Percentiles rank a stretch among this genome's conserved stretches.
Conservation (phyloP, 2,797 vertebrate species). For the Lindbergichthys nudifrons region DNA sequence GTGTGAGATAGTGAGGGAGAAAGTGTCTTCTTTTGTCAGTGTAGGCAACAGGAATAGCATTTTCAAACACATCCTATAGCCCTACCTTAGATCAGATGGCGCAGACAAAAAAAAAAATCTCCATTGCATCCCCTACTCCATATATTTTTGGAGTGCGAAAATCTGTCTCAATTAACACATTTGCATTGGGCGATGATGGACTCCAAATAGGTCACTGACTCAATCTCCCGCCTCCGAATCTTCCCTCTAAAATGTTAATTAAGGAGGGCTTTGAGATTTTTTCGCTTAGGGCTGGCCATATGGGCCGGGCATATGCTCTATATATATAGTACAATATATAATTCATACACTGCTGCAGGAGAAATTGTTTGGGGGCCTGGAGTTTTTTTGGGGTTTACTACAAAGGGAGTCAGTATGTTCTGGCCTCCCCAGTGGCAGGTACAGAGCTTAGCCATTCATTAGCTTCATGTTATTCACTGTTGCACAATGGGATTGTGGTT, state of each 20-base stretch:
- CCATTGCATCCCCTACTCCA: slow-evolving; percentile 52
- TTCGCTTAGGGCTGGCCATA: slow-evolving; percentile 87
- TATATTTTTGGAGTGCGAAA: slow-evolving; percentile 80
- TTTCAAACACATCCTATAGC: slow-evolving; percentile 55
- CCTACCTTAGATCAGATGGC: slow-evolving; percentile 75
- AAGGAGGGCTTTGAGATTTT: slow-evolving; percentile 86
- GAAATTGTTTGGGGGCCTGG: slow-evolving; percentile 73
- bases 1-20: slow-evolving; percentile 48
- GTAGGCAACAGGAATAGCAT: slow-evolving; percentile 40
- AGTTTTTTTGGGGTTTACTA: slow-evolving; percentile 75
- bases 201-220: slow-evolving; percentile 89
- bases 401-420: slow-evolving; percentile 79
- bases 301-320: slow-evolving; percentile 87
- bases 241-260: slow-evolving; percentile 90
- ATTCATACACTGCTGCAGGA: slow-evolving; percentile 86
- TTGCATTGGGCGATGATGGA: slow-evolving; percentile 86
- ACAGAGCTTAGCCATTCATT: slow-evolving; percentile 80
- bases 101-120: slow-evolving; percentile 49
- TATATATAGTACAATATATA: slow-evolving; percentile 88
- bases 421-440: slow-evolving; percentile 80
- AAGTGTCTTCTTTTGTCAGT: slow-evolving; percentile 73
- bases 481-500: slow-evolving; percentile 76
- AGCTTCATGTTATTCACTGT: slow-evolving; percentile 76
- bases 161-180: slow-evolving; percentile 90
- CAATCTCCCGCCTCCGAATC: slow-evolving; percentile 83